Conservation (phyloP, 2,797 vertebrate genomes). For the Amphiprion clarkii region DNA sequence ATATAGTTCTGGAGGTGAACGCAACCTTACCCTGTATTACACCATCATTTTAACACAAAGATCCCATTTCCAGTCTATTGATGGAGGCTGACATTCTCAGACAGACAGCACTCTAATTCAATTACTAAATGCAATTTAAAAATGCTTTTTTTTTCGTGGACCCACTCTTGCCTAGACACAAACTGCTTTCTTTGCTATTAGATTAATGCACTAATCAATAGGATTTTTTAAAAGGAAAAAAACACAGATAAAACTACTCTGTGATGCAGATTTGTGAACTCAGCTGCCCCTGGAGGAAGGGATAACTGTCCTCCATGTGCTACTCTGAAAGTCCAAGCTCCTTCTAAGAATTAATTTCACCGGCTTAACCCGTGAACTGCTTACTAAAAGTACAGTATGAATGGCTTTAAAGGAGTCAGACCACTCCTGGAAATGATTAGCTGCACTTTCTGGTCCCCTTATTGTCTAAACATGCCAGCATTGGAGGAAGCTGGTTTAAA, state of each 20-base stretch:
- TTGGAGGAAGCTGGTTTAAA: no score
- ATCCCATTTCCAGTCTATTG: conserved; percentile 22
- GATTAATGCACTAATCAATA: conserved; percentile 22
- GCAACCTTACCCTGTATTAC: conserved; percentile 8
- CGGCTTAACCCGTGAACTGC: conserved; percentile 67
- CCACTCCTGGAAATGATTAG: conserved; percentile 54
- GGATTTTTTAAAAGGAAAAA: background rate
- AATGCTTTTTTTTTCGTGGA: background rate
- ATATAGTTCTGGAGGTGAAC: background rate
- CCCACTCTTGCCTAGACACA: background rate
- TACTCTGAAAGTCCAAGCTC: conserved; percentile 65
- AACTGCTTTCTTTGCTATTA: background rate
- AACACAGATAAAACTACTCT: background rate
- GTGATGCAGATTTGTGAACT: conserved; percentile 24
- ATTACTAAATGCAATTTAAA: conserved; percentile 31
- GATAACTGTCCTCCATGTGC: conserved; percentile 36
- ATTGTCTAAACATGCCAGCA: no score
- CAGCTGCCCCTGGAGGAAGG: conserved; percentile 26
- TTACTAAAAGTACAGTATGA: conserved; percentile 42
- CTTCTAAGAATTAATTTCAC: conserved; percentile 68
- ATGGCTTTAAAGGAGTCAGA: conserved; percentile 29
- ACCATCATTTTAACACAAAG: conserved; percentile 4
- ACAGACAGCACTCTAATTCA: background rate
- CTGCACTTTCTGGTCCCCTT: background rate
- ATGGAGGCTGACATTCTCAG: conserved; percentile 2